Percentiles rank a stretch among this genome's conserved stretches.
These are phyloP conservation scores for Beroe ovata DNA, from an alignment of 37 sponge, comb jelly and placozoan genomes.

Conservation along the genomic window DNA sequence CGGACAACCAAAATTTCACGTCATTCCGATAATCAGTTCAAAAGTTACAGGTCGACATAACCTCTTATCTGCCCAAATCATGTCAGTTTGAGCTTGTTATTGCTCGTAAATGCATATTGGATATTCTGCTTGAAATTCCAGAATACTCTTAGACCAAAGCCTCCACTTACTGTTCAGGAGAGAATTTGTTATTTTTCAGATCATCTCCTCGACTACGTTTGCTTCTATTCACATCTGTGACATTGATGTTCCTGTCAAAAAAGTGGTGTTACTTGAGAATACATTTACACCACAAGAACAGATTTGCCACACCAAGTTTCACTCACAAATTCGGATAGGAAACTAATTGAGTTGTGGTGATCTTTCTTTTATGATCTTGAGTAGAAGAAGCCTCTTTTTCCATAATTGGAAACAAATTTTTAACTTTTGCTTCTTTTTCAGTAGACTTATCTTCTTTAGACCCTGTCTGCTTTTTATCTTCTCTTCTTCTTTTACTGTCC, in stretches of 20 bases:
- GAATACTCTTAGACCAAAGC: too few species aligned
- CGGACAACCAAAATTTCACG: too few species aligned
- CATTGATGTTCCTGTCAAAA: constrained; percentile 20
- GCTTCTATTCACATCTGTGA: background rate
- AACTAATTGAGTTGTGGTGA: background rate
- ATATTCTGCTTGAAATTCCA: too few species aligned
- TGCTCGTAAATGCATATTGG: too few species aligned
- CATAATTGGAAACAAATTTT: constrained; percentile 30
- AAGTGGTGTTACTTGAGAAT: too few species aligned
- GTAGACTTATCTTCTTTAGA: background rate
- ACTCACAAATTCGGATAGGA: constrained; percentile 45
- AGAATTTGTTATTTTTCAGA: background rate
- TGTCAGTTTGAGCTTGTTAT: too few species aligned
- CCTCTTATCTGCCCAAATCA: too few species aligned
- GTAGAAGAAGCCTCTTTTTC: background rate
- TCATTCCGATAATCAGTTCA: too few species aligned
- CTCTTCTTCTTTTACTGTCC: background rate
- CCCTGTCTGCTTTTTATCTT: background rate
- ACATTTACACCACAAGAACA: too few species aligned
- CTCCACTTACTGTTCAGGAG: constrained; percentile 49
- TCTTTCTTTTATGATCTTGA: background rate
- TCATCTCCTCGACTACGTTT: background rate
- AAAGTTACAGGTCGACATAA: too few species aligned
- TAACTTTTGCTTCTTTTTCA: background rate
- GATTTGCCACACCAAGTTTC: too few species aligned